phyloP scores from a whole-genome alignment of 2,888 invertebrate genomes.

The Mylabris sibirica region DNA sequence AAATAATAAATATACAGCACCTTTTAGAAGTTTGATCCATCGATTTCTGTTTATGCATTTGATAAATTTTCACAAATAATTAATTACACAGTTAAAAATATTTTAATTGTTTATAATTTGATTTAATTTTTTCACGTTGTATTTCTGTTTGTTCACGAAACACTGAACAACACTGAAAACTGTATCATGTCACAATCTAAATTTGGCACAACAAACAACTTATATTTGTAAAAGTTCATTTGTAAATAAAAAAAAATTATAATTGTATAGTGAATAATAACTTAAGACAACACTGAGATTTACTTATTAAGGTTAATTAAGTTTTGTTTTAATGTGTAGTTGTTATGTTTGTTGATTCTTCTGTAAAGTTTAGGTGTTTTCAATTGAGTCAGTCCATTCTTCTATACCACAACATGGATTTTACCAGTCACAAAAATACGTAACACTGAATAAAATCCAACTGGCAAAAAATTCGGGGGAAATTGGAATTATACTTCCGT shows the following conservation, averaged over 20 bases:
- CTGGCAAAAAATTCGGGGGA: neutral
- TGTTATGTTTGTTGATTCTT: neutral
- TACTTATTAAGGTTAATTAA: neutral
- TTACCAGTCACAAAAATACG: too few species aligned
- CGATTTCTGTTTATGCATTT: constrained; percentile 1
- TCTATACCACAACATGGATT: neutral
- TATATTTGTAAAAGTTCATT: neutral
- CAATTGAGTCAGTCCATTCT: neutral
- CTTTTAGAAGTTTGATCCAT: constrained; percentile 3
- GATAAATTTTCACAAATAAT: too few species aligned
- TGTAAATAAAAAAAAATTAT: neutral
- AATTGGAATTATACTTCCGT: neutral
- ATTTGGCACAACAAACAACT: neutral
- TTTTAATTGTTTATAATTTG: neutral
- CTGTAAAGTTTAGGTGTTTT: neutral
- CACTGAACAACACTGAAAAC: neutral
- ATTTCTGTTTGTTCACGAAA: neutral
- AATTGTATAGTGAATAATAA: too few species aligned
- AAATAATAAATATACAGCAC: neutral
- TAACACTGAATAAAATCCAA: too few species aligned
- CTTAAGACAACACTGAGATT: neutral
- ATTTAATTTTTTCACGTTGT: neutral
- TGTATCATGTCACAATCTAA: constrained; percentile 3
- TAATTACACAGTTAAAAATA: too few species aligned
- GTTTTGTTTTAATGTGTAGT: neutral